Base-by-base conservation (phyloP, 2,113 vertebrate genomes). In the Trachemys scripta region DNA sequence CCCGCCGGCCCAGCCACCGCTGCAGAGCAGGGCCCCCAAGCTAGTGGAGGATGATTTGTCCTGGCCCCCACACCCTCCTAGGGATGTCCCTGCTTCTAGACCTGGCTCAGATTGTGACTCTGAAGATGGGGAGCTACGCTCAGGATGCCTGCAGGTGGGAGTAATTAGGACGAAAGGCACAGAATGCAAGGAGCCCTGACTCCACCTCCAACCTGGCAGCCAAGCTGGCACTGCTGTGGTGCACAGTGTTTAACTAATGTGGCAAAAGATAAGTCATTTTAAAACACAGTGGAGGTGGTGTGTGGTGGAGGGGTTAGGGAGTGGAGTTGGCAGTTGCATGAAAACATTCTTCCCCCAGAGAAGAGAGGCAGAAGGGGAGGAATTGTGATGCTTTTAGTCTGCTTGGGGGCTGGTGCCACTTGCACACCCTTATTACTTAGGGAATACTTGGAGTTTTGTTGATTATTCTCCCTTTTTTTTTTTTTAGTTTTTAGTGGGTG, bases 91-190 rank as follows among this genome's bases (percentile, higher is more conserved):
- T 54, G 53, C 59, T 62, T 62, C 29, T 16, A n/a, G 31, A 35
- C 62, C 31, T 72, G 35, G 2, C 51, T 92, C n/a, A 78, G 84
- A 79, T 27, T 14, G 54, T 25, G 31, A 11, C 13, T 24, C n/a
- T 25, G 0, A 0, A 54, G 56, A 89, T 24, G 81, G 3, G 24
- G 29, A 78, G 3, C 0, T 0, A 88, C 13, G 27, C 11, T 29
- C 90, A 84, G 6, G 8, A 80, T 17, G 7, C 10, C 82, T 86
- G 9, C 1, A 72, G 76, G 4, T 6, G 13, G 10, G 86, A 90
- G 1, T 5, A 8, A 6, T 90, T 88, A 87, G 69, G 49, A 93
- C 45, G 24, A 94, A 27, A 27, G 27, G 72, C 25, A 5, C 1
- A 86, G 92, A 87, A 8, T 7, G 19, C 16, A 13, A 11, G 8